phyloP scores from a whole-genome alignment of 2,797 vertebrate species.

The Anableps anableps region DNA sequence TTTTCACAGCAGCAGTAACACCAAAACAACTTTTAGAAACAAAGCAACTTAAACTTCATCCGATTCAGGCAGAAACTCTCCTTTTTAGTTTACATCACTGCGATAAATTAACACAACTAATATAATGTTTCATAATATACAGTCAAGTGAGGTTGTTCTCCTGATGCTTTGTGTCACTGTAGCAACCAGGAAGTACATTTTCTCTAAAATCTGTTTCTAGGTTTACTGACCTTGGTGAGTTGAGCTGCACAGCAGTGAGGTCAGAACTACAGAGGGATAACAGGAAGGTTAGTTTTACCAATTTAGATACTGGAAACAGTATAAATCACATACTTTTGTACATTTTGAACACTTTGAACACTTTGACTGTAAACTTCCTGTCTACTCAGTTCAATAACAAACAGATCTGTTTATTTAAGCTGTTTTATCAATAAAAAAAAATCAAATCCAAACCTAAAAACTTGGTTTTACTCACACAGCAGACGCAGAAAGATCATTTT shows the following conservation, averaged over 20 bases:
- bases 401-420: not conserved
- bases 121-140: not conserved
- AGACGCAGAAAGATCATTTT: not conserved
- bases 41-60: not conserved
- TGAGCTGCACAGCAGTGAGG: slow-evolving; percentile 6
- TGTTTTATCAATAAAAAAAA: not conserved
- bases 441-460: not conserved
- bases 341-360: no score
- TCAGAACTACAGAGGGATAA: not conserved
- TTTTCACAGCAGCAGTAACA: not conserved
- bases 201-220: no score
- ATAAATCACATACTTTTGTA: not conserved
- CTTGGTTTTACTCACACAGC: not conserved
- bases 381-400: not conserved
- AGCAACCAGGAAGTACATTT: not conserved
- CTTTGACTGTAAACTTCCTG: not conserved
- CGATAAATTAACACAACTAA: not conserved
- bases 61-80: not conserved
- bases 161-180: not conserved
- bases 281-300: not conserved
- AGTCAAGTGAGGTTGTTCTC: not conserved
- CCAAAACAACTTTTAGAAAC: not conserved
- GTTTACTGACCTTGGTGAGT: slow-evolving; percentile 11
- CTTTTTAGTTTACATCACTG: no score
- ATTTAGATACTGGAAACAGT: not conserved